Evolutionary conservation across 2,797 vertebrate genomes (phyloP).

Genomic region (Salmo trutta): DNA sequence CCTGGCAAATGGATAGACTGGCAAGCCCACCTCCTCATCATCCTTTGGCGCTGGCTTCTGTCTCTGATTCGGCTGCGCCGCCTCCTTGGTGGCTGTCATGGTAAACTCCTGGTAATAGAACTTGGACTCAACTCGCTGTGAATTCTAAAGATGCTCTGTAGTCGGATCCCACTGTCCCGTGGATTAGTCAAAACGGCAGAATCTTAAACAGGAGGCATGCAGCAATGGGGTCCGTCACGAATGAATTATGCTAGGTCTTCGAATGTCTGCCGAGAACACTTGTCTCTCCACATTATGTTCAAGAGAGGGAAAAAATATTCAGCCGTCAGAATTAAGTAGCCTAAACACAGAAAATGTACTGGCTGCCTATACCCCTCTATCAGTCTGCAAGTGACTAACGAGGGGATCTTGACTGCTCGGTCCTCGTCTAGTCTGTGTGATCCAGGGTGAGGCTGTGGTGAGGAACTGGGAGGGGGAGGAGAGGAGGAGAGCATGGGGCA

Average conservation of each 20-base stretch:
- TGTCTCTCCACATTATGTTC: constrained; percentile 44
- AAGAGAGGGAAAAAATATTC: constrained; percentile 28
- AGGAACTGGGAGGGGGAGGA: constrained; percentile 17
- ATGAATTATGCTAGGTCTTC: constrained; percentile 44
- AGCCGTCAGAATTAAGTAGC: constrained; percentile 30
- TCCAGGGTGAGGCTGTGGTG: constrained; percentile 16
- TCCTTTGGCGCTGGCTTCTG: constrained; percentile 56
- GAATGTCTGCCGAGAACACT: constrained; percentile 39
- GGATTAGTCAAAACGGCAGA: constrained; percentile 38
- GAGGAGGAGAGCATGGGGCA: constrained; percentile 4
- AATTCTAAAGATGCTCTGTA: constrained; percentile 29
- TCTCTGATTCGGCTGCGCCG: constrained; percentile 71
- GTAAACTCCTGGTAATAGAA: constrained; percentile 55
- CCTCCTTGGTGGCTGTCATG: constrained; percentile 90
- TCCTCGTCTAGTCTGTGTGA: constrained; percentile 23
- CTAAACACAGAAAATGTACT: constrained; percentile 29
- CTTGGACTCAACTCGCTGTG: constrained; percentile 31
- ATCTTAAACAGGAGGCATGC: constrained; percentile 51
- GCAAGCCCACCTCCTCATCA: constrained; percentile 71
- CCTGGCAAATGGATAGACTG: constrained; percentile 1
- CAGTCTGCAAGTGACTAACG: constrained; percentile 5
- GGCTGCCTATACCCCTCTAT: constrained; percentile 18
- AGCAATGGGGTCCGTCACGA: constrained; percentile 59
- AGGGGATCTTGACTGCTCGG: background rate
- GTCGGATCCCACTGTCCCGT: constrained; percentile 11